These are phyloP conservation scores for Leptobrachium leishanense DNA, from an alignment of 2,113 vertebrate species.

Conservation along the genomic window DNA sequence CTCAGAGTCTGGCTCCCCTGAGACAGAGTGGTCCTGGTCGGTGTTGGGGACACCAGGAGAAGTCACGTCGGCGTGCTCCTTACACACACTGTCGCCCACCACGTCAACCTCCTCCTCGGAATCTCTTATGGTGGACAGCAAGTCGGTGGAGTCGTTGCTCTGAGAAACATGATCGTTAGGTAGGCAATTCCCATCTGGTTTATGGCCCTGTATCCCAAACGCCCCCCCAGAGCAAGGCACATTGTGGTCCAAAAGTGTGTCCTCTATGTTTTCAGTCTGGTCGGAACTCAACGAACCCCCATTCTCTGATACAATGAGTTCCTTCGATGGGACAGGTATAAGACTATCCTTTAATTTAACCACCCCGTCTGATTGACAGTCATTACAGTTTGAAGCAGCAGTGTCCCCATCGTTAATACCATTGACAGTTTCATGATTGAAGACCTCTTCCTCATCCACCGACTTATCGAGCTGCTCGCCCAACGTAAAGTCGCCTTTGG, in stretches of 20 bases:
- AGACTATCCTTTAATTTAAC: constrained; percentile 62
- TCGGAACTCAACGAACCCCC: constrained; percentile 65
- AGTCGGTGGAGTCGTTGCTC: constrained; percentile 69
- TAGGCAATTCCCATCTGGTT: constrained; percentile 68
- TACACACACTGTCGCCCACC: constrained; percentile 81
- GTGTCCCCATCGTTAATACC: constrained; percentile 80
- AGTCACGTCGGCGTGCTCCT: constrained; percentile 74
- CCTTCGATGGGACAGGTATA: constrained; percentile 65
- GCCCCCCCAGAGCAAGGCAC: constrained; percentile 94
- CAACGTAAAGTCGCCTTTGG: constrained; percentile 73
- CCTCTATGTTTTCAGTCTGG: constrained; percentile 81
- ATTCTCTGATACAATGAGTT: constrained; percentile 75
- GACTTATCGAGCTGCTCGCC: constrained; percentile 69
- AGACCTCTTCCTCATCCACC: constrained; percentile 64
- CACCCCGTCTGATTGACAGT: constrained; percentile 69
- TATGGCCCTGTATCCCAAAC: constrained; percentile 74
- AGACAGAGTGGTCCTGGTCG: constrained; percentile 69
- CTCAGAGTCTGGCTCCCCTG: constrained; percentile 78
- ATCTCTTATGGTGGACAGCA: constrained; percentile 81
- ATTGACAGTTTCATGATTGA: constrained; percentile 80
- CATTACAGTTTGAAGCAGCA: constrained; percentile 72
- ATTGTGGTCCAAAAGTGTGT: constrained; percentile 77
- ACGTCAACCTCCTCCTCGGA: constrained; percentile 89
- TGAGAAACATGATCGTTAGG: constrained; percentile 63
- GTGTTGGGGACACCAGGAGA: constrained; percentile 61